A percentile compares a stretch with the other conserved stretches of the same genome.
Evolutionary conservation across 2,888 invertebrate species (phyloP).

Genomic region (Drosophila mettleri): DNA sequence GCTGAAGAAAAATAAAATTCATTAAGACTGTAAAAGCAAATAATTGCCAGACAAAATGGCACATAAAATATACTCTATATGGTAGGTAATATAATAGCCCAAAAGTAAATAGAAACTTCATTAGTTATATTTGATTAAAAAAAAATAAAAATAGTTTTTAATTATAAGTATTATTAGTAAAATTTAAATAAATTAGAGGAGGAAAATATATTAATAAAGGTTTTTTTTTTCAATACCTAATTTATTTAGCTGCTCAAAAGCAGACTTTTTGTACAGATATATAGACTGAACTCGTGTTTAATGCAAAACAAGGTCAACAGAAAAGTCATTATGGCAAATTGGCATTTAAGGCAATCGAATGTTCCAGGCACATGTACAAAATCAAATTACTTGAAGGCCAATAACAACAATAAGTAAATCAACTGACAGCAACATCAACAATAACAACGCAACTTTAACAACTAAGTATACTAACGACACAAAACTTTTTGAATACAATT

Average conservation of each 20-base stretch:
- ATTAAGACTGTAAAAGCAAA: neutral
- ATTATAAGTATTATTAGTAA: too few relatives aligned
- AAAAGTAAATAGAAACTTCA: too few relatives aligned
- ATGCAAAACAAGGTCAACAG: constrained; percentile 54
- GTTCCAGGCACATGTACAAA: constrained; percentile 28
- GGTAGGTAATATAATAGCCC: too few relatives aligned
- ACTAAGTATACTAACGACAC: constrained; percentile 43
- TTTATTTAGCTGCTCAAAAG: too few relatives aligned
- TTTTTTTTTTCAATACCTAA: too few relatives aligned
- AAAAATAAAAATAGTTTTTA: too few relatives aligned
- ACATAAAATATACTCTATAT: too few relatives aligned
- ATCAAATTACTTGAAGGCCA: constrained; percentile 26
- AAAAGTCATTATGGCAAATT: constrained; percentile 65
- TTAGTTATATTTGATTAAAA: too few relatives aligned
- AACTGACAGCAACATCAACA: constrained; percentile 30
- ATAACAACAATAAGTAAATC: constrained; percentile 35
- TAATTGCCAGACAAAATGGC: neutral
- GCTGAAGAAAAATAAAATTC: neutral
- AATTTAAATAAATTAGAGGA: too few relatives aligned
- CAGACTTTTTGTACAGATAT: too few relatives aligned
- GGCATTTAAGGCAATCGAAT: constrained; percentile 57
- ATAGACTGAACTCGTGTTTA: too few relatives aligned
- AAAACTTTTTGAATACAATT: constrained; percentile 67
- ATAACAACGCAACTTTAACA: constrained; percentile 25
- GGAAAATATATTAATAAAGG: too few relatives aligned